A percentile compares a stretch with the other conserved stretches of the same genome.
Evolutionary conservation across 2,888 invertebrate species (phyloP).

Genomic region (Tipula helvola): DNA sequence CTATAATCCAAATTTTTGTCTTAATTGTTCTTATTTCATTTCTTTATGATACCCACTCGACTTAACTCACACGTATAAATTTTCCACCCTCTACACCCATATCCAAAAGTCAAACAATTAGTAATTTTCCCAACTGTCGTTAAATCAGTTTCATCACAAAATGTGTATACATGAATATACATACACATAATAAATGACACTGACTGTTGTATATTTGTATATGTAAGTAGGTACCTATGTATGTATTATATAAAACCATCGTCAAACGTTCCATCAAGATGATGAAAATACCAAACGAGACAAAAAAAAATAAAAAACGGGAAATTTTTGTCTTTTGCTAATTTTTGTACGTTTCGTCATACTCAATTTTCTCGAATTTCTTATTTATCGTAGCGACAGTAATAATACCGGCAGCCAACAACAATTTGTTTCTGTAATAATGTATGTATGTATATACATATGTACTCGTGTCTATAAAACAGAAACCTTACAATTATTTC

Average conservation of each 20-base stretch:
- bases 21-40: background rate
- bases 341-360: background rate
- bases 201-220: background rate
- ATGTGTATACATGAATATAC: background rate
- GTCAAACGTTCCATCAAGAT: background rate
- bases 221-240: background rate
- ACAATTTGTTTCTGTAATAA: background rate
- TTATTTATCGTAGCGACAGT: background rate
- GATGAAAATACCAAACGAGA: background rate
- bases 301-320: background rate
- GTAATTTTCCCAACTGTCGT: background rate
- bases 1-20: background rate
- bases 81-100: background rate
- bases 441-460: background rate
- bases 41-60: background rate
- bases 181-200: background rate
- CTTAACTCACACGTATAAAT: background rate
- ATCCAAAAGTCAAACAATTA: background rate
- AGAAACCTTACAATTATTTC: background rate
- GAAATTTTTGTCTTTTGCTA: background rate
- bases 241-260: background rate
- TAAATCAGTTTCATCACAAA: background rate
- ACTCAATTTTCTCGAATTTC: background rate
- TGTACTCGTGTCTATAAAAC: background rate
- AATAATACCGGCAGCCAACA: background rate